Conservation (phyloP, 2,888 invertebrate genomes). For the Caenorhabditis sp. region DNA sequence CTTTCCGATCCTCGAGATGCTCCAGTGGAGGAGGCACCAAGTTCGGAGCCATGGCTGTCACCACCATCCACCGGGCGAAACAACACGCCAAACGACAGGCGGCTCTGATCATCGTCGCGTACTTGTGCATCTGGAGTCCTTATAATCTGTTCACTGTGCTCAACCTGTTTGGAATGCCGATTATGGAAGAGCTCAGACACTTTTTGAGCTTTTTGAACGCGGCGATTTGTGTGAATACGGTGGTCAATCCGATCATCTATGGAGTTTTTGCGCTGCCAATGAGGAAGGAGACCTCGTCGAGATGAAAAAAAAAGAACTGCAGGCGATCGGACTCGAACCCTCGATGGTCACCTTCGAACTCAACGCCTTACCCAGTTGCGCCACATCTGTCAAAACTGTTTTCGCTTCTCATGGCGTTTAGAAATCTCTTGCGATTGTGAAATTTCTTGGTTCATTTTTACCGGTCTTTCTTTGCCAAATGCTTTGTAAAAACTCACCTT, state of each 20-base stretch:
- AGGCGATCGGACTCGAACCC: background rate
- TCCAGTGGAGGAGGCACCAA: slow-evolving; percentile 38
- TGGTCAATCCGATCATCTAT: slow-evolving; percentile 81
- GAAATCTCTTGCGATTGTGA: too few species aligned
- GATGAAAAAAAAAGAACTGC: background rate
- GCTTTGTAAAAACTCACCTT: background rate
- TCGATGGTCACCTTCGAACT: too few species aligned
- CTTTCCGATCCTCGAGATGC: slow-evolving; percentile 23
- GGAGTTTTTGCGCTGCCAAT: slow-evolving; percentile 61
- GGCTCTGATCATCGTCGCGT: slow-evolving; percentile 76
- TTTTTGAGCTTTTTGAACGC: slow-evolving; percentile 75
- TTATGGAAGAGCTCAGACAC: slow-evolving; percentile 54
- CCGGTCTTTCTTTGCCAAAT: background rate
- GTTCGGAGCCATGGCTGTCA: slow-evolving; percentile 76
- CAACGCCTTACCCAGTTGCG: too few species aligned
- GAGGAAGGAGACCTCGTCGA: background rate
- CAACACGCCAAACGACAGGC: slow-evolving; percentile 74
- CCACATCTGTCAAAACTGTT: too few species aligned
- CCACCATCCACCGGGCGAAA: slow-evolving; percentile 76
- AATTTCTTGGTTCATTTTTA: slow-evolving; percentile 4
- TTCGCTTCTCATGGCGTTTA: too few species aligned
- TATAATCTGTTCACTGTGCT: slow-evolving; percentile 78
- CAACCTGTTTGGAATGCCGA: slow-evolving; percentile 59
- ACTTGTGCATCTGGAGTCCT: slow-evolving; percentile 80
- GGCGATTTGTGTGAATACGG: slow-evolving; percentile 78